These are phyloP conservation scores for Listronotus oregonensis DNA, from an alignment of 1,140 invertebrate genomes.

Conservation along the genomic window DNA sequence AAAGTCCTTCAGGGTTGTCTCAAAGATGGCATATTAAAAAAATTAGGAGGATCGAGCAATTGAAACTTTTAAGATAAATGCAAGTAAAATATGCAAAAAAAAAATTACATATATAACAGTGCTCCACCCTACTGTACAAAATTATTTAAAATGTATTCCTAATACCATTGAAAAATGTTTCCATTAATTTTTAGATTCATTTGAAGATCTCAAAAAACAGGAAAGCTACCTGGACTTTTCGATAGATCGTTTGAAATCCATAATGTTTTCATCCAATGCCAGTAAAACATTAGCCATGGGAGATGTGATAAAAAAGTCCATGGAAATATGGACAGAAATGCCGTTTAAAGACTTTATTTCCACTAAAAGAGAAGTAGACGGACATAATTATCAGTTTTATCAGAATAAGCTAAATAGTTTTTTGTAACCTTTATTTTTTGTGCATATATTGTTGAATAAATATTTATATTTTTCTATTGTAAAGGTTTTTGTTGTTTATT, in stretches of 20 bases:
- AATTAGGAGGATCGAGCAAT: too few relatives aligned
- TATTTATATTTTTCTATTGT: too few relatives aligned
- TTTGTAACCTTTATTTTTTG: background rate
- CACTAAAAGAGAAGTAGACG: constrained; percentile 26
- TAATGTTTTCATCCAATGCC: constrained; percentile 25
- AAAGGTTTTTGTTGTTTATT: too few relatives aligned
- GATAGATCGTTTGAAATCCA: constrained; percentile 32
- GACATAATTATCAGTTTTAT: constrained; percentile 38
- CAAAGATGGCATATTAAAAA: too few relatives aligned
- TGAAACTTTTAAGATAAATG: too few relatives aligned
- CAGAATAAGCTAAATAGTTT: constrained; percentile 37
- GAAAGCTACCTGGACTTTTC: constrained; percentile 35
- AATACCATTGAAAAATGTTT: background rate
- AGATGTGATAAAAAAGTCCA: constrained; percentile 16
- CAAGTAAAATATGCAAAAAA: too few relatives aligned
- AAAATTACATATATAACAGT: too few relatives aligned
- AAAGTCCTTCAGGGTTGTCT: too few relatives aligned
- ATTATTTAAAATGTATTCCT: too few relatives aligned
- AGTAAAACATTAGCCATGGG: constrained; percentile 17
- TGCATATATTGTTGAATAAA: too few relatives aligned
- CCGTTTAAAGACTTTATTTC: constrained; percentile 42
- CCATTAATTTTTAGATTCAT: constrained; percentile 30
- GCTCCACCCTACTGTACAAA: too few relatives aligned
- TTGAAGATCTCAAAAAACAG: constrained; percentile 29
- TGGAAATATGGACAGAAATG: constrained; percentile 40